Percentiles rank a stretch among this genome's conserved stretches.
Evolutionary conservation across 2,797 vertebrate species (phyloP).

Genomic region (Chrosomus eos): DNA sequence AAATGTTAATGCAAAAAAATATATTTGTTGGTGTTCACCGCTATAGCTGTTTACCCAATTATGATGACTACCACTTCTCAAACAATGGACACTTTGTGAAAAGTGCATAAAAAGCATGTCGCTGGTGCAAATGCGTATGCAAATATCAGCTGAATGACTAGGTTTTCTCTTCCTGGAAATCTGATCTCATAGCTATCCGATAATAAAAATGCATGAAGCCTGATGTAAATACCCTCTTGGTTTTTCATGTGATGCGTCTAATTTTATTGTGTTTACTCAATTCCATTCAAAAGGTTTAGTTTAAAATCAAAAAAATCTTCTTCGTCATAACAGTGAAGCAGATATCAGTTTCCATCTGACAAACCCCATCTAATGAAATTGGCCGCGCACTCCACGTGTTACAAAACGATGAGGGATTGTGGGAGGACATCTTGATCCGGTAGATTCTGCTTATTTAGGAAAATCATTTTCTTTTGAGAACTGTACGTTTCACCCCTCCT

Average conservation of each 20-base stretch:
- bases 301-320: not conserved
- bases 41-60: not conserved
- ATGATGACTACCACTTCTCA: not conserved
- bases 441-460: slow-evolving; percentile 53
- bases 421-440: slow-evolving; percentile 49
- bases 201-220: slow-evolving; percentile 4
- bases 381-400: not conserved
- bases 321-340: slow-evolving; percentile 18
- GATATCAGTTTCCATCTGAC: slow-evolving; percentile 29
- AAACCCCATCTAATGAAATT: slow-evolving; percentile 35
- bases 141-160: not conserved
- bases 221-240: not conserved
- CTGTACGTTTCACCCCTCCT: slow-evolving; percentile 55
- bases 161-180: not conserved
- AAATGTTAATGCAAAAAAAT: not conserved
- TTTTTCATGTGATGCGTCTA: not conserved
- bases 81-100: not conserved
- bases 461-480: slow-evolving; percentile 57
- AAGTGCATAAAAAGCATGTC: not conserved
- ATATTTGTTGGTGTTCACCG: not conserved
- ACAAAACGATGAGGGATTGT: slow-evolving; percentile 33
- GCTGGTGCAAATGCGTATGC: not conserved
- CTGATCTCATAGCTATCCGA: not conserved
- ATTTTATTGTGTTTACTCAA: not conserved
- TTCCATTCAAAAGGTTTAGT: slow-evolving; percentile 13